Evolutionary conservation across 2,113 vertebrate species (phyloP).

Genomic region (Dasyornis broadbenti): DNA sequence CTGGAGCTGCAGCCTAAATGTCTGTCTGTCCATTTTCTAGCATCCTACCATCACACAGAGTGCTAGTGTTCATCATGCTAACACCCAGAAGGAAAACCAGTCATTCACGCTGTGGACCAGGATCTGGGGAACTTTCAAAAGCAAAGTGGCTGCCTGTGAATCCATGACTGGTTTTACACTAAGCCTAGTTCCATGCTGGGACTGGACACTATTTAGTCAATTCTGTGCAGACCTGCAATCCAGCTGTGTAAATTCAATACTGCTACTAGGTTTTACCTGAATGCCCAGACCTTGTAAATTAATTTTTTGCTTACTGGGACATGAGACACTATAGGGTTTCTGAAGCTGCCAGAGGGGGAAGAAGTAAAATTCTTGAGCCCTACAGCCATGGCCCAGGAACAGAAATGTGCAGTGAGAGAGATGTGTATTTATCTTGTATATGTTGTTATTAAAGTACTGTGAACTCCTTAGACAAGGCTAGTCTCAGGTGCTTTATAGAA

Average conservation of each 20-base stretch:
- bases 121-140: neutral
- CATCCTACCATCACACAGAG: neutral
- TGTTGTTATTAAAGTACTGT: neutral
- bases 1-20: neutral
- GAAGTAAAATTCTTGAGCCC: neutral
- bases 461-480: neutral
- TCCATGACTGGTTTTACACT: neutral
- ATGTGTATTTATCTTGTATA: neutral
- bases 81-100: neutral
- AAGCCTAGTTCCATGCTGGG: neutral
- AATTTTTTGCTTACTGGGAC: neutral
- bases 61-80: neutral
- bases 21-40: neutral
- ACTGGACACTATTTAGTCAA: neutral
- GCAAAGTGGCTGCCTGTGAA: neutral
- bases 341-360: neutral
- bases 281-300: neutral
- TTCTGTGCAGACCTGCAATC: neutral
- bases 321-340: neutral
- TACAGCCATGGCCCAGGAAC: neutral
- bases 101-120: neutral
- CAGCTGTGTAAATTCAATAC: conserved; percentile 15
- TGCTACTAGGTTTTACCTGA: conserved; percentile 28
- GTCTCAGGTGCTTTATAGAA: too few relatives aligned
- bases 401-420: neutral